Evolutionary conservation across 2,113 vertebrate genomes (phyloP), one percentile per base, ranked within the genome.

Genomic region (Pollachius pollachius): DNA sequence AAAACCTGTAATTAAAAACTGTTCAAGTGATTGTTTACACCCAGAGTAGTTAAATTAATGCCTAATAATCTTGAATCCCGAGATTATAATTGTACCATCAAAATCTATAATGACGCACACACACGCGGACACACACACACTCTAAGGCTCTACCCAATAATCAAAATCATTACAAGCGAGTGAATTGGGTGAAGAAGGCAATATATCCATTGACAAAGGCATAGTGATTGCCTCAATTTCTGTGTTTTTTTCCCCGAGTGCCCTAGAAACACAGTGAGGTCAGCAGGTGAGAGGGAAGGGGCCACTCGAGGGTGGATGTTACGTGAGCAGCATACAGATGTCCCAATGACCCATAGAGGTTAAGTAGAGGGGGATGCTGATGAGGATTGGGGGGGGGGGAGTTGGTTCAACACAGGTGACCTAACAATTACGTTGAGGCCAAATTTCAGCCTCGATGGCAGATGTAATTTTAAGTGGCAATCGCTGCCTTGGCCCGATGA

Each of bases 341-440:
- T 76, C 79, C 82, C 64, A 86, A 81, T 85, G 73, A 85, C 86
- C 82, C 72, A 48, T 15, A 54, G 61, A 56, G 25, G 11, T 56
- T 64, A 34, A 62, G 76, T 72, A 68, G 64, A 61, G 65, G 48
- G 17, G 4, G 74, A 71, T 48, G 41, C 9, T 48, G 41, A 13
- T 48, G 41, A 11, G 69, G 15, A 52, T 69, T 37, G 57, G 1
- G 15, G 57, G 61, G 48, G 58, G 18, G 18, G 58, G 57, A 34
- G 66, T 68, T 7, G 30, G 57, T 54, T 52, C 19, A 57, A 25
- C 59, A 52, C 60, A 0, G 59, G 1, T 69, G 70, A 80, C 79
- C 75, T 0, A 18, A 63, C 74, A 78, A 27, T 15, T 12, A 9
- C 3, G 13, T 41, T 19, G 41, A 23, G 52, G 16, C 18, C 41